Evolutionary conservation across 64 coral and sea anemone species (phyloP).

Genomic region (Anthopleura sola): DNA sequence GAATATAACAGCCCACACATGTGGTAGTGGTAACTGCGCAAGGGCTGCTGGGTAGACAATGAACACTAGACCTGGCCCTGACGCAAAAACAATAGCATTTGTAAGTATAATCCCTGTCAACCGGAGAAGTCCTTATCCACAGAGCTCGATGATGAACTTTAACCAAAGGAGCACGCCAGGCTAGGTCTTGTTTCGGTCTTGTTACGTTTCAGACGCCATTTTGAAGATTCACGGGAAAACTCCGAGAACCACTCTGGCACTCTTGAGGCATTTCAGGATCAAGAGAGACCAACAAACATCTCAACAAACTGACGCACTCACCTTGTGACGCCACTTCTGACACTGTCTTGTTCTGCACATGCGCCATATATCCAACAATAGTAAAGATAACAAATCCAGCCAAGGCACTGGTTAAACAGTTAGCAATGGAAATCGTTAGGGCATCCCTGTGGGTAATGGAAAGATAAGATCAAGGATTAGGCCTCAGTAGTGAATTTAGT

Average conservation of each 20-base stretch:
- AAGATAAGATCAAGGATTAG: background rate
- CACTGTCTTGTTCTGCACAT: constrained; percentile 54
- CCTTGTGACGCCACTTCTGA: constrained; percentile 60
- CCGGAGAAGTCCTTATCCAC: no score
- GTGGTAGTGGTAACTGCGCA: constrained; percentile 62
- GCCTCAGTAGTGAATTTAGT: no score
- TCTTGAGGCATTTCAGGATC: no score
- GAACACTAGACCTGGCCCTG: constrained; percentile 88
- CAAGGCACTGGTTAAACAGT: constrained; percentile 54
- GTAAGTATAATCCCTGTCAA: no score
- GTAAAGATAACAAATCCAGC: constrained; percentile 76
- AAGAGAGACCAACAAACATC: no score
- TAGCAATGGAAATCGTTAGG: constrained; percentile 50
- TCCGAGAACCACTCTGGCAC: no score
- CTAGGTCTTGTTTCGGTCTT: no score
- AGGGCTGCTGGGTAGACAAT: constrained; percentile 93
- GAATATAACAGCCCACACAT: constrained; percentile 79
- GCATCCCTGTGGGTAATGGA: constrained; percentile 48
- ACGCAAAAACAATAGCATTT: background rate
- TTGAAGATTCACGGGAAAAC: no score
- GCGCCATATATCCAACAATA: constrained; percentile 63
- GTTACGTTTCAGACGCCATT: no score
- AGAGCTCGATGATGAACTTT: no score
- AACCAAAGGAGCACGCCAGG: no score
- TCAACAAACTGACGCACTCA: background rate